Percentiles rank a stretch among this genome's conserved stretches.
Evolutionary conservation across 2,797 vertebrate species (phyloP).

Genomic region (Schizopygopsis malacanthus): DNA sequence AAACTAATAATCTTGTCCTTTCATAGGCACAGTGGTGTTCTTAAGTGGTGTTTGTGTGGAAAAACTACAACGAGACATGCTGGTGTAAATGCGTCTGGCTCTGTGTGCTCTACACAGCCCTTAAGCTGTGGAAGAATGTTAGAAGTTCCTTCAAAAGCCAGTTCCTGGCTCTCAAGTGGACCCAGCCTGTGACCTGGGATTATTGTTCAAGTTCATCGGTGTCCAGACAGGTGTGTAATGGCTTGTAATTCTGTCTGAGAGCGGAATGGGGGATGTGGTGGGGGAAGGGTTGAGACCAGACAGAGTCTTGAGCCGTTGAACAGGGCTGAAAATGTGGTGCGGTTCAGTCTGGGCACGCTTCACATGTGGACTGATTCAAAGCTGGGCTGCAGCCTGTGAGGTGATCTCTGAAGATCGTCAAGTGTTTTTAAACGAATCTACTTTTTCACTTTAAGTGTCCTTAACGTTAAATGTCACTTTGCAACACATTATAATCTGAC

Average conservation of each 20-base stretch:
- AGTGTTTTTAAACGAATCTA: background rate
- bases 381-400: background rate
- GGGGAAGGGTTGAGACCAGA: slow-evolving; percentile 16
- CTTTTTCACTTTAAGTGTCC: background rate
- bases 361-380: slow-evolving; percentile 6
- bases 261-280: slow-evolving; percentile 6
- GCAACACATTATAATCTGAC: too few species aligned
- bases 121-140: slow-evolving; percentile 61
- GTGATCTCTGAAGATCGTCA: background rate
- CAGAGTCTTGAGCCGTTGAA: slow-evolving; percentile 34
- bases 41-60: slow-evolving; percentile 7
- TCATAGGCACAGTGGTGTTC: background rate
- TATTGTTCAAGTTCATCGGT: slow-evolving; percentile 61
- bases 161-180: slow-evolving; percentile 44
- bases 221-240: slow-evolving; percentile 63
- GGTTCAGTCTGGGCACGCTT: slow-evolving; percentile 26
- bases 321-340: slow-evolving; percentile 14
- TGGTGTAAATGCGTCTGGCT: slow-evolving; percentile 26
- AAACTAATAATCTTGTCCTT: background rate
- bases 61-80: too few species aligned
- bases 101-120: slow-evolving; percentile 48
- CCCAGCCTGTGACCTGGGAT: slow-evolving; percentile 52
- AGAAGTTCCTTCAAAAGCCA: slow-evolving; percentile 51
- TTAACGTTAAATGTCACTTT: background rate
- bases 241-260: slow-evolving; percentile 54